Percentiles rank a stretch among this genome's conserved stretches.
phyloP scores from a whole-genome alignment of 2,113 vertebrate genomes.

The Sinocyclocheilus maitianheensis region DNA sequence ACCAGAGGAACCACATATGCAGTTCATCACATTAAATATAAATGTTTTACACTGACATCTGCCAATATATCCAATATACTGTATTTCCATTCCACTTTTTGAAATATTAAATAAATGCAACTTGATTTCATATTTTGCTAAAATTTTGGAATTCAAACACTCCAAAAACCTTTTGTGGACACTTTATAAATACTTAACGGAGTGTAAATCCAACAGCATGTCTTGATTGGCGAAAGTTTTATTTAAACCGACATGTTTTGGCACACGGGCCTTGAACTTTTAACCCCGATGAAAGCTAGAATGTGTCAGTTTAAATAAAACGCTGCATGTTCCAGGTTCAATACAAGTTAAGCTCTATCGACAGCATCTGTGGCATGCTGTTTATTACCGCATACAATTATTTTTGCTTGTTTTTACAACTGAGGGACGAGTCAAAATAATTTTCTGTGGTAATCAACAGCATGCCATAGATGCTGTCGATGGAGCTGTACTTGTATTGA shows the following conservation, averaged over 20 bases:
- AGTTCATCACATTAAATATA: no score
- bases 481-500: not conserved
- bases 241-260: constrained; percentile 24
- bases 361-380: not conserved
- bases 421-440: not conserved
- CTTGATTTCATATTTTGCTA: not conserved
- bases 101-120: not conserved
- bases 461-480: not conserved
- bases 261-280: not conserved
- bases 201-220: not conserved
- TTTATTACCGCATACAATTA: not conserved
- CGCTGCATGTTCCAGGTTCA: not conserved
- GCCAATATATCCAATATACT: no score
- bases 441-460: not conserved
- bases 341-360: not conserved
- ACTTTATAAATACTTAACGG: not conserved
- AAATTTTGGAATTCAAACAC: not conserved
- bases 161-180: not conserved
- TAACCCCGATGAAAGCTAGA: not conserved
- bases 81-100: no score
- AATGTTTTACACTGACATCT: no score
- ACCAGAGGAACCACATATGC: no score
- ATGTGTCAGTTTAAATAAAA: not conserved
- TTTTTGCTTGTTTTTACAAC: constrained; percentile 20
- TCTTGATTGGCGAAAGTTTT: not conserved